Percentiles rank a stretch among this genome's conserved stretches.
These are phyloP conservation scores for Argentina silus DNA, from an alignment of 2,797 vertebrate genomes.

Conservation along the genomic window DNA sequence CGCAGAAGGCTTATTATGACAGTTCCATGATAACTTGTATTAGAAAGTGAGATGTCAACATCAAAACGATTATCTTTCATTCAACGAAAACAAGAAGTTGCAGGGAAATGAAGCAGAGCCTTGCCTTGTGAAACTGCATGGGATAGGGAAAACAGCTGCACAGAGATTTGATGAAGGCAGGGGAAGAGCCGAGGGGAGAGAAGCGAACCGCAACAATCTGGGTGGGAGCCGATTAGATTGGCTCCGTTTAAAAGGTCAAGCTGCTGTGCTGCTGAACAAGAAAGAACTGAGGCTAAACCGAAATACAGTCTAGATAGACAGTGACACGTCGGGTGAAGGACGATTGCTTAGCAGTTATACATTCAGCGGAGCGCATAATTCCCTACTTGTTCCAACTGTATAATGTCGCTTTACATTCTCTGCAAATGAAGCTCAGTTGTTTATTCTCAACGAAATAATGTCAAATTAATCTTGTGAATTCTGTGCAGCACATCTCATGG, in stretches of 20 bases:
- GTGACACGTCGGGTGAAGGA: no score
- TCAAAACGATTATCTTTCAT: slow-evolving; percentile 12
- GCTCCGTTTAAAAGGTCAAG: neutral
- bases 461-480: neutral
- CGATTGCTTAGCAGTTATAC: no score
- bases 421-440: no score
- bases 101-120: neutral
- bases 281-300: no score
- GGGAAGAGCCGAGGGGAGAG: no score
- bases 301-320: no score
- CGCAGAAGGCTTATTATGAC: slow-evolving; percentile 22
- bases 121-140: neutral
- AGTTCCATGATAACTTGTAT: slow-evolving; percentile 21
- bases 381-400: no score
- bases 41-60: slow-evolving; percentile 13
- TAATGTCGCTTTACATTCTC: no score
- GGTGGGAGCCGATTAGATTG: neutral
- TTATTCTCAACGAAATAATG: neutral
- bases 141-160: slow-evolving; percentile 7
- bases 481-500: neutral
- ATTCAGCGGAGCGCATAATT: no score
- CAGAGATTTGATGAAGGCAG: neutral
- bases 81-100: slow-evolving; percentile 8
- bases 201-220: no score
- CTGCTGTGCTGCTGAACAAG: no score